These are phyloP conservation scores for Cosmopolites sordidus DNA, from an alignment of 2,888 invertebrate genomes.

Conservation along the genomic window DNA sequence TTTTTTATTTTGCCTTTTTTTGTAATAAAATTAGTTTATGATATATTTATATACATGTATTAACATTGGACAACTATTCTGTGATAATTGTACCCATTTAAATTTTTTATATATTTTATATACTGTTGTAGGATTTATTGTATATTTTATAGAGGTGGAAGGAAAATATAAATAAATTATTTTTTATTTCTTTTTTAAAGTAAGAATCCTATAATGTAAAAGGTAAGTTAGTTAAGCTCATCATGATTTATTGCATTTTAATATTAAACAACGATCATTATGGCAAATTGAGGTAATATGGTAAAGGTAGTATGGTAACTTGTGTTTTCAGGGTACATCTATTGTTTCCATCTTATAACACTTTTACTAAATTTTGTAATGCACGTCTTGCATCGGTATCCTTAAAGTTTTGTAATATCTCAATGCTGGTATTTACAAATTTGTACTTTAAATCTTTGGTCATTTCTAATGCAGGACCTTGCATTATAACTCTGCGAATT, in stretches of 20 bases:
- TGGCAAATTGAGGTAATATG: no score
- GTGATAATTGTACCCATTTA: not conserved
- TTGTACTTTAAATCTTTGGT: slow-evolving; percentile 67
- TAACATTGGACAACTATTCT: not conserved
- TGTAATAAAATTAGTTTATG: not conserved
- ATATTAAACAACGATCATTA: no score
- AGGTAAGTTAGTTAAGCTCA: no score
- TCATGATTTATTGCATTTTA: no score
- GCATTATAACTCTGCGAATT: slow-evolving; percentile 41
- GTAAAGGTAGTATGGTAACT: no score
- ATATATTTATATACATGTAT: not conserved
- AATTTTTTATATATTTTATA: no score
- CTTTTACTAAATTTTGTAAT: slow-evolving; percentile 75
- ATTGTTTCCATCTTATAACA: slow-evolving; percentile 47
- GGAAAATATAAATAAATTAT: not conserved
- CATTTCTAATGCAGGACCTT: slow-evolving; percentile 66
- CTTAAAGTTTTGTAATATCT: slow-evolving; percentile 68
- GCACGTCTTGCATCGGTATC: slow-evolving; percentile 76
- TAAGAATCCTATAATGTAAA: no score
- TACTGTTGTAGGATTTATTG: not conserved
- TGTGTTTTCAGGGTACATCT: not conserved
- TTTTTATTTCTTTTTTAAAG: no score
- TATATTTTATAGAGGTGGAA: not conserved
- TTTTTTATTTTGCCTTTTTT: no score
- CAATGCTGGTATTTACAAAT: slow-evolving; percentile 67